phyloP scores from a whole-genome alignment of 64 coral and sea anemone genomes.

The Catalaphyllia jardinei region DNA sequence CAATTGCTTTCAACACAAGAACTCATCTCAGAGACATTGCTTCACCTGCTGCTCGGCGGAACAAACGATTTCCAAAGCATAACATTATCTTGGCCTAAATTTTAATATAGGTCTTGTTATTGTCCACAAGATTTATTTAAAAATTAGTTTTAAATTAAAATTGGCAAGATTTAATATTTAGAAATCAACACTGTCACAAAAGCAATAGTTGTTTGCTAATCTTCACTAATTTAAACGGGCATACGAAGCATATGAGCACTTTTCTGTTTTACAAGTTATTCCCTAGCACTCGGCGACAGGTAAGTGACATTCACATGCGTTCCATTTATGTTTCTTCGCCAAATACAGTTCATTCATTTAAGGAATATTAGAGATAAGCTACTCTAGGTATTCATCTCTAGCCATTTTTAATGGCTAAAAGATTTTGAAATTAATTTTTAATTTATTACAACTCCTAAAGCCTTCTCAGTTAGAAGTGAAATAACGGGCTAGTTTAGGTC shows the following conservation, averaged over 20 bases:
- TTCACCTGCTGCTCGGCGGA: too few relatives aligned
- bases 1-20: too few relatives aligned
- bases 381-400: too few relatives aligned
- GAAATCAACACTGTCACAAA: neutral
- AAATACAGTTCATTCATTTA: neutral
- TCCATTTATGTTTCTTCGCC: neutral
- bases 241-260: neutral
- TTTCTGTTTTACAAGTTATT: neutral
- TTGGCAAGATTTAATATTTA: neutral
- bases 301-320: neutral
- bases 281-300: neutral
- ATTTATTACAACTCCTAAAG: too few relatives aligned
- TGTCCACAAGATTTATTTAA: neutral
- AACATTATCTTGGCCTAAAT: too few relatives aligned
- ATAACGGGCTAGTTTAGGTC: too few relatives aligned
- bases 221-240: neutral
- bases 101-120: neutral
- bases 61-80: too few relatives aligned
- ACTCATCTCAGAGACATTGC: too few relatives aligned
- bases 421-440: too few relatives aligned
- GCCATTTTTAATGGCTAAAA: too few relatives aligned
- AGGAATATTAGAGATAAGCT: too few relatives aligned
- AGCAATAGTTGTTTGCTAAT: neutral
- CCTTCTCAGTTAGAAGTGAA: too few relatives aligned
- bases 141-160: constrained; percentile 10